Evolutionary conservation across 2,888 invertebrate species (phyloP).

Genomic region (Muschampia plurimacula): DNA sequence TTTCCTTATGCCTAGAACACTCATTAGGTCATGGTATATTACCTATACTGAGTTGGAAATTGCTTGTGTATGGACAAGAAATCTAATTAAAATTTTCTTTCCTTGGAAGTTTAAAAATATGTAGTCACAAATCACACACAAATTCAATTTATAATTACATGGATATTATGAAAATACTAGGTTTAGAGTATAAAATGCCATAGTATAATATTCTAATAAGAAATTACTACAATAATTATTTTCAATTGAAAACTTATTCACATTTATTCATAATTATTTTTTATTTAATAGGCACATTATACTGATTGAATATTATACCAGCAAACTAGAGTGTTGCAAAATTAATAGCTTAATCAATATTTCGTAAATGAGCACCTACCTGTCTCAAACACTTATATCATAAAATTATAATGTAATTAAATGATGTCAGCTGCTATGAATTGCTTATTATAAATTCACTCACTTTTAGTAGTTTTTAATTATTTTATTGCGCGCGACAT

Average conservation of each 20-base stretch:
- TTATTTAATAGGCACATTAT: not conserved
- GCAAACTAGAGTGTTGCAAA: not conserved
- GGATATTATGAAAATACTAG: too few species aligned
- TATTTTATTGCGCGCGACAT: not conserved
- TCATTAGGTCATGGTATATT: too few species aligned
- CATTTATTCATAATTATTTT: too few species aligned
- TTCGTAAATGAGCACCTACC: constrained; percentile 13
- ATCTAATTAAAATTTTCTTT: too few species aligned
- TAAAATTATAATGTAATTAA: not conserved
- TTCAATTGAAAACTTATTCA: not conserved
- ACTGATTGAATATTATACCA: not conserved
- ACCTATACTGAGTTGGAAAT: too few species aligned
- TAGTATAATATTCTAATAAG: too few species aligned
- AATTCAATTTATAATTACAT: too few species aligned
- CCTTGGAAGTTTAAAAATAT: too few species aligned
- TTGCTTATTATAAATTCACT: not conserved
- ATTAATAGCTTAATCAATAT: constrained; percentile 7
- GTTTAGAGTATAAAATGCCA: too few species aligned
- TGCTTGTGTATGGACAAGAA: too few species aligned
- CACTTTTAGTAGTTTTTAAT: not conserved
- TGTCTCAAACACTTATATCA: constrained; percentile 6
- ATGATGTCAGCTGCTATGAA: not conserved
- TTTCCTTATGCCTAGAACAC: too few species aligned
- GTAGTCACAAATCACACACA: too few species aligned
- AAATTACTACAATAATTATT: not conserved